Evolutionary conservation across 2,888 invertebrate genomes (phyloP).

Genomic region (Agonopterix arenella): DNA sequence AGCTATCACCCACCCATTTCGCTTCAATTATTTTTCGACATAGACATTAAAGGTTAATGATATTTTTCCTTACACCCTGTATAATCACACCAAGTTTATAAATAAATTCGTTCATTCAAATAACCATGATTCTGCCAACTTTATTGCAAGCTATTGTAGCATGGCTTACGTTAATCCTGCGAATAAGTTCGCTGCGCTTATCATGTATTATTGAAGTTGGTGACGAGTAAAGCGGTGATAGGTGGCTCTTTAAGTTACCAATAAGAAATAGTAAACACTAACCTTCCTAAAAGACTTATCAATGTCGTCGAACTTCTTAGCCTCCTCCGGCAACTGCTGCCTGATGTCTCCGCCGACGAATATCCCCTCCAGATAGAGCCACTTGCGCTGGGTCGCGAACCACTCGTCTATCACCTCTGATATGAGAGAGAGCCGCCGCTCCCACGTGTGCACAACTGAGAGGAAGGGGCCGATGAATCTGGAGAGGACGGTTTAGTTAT

Average conservation of each 20-base stretch:
- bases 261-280: neutral
- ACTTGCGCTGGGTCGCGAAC: constrained; percentile 91
- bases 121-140: no score
- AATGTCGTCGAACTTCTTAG: constrained; percentile 92
- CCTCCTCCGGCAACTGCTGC: constrained; percentile 91
- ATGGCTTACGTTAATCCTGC: no score
- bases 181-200: no score
- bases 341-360: constrained; percentile 94
- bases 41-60: no score
- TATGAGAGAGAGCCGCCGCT: constrained; percentile 85
- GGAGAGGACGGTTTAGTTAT: neutral
- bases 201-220: no score
- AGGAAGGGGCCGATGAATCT: constrained; percentile 94
- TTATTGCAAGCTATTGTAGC: no score
- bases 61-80: no score
- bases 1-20: no score
- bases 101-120: no score
- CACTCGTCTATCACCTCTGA: constrained; percentile 93
- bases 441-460: constrained; percentile 89
- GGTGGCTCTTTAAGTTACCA: neutral
- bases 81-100: no score
- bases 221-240: neutral
- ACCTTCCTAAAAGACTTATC: constrained; percentile 88
- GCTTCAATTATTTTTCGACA: no score
- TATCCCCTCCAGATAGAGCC: constrained; percentile 95